Percentiles rank a stretch among this genome's conserved stretches.
Conservation (phyloP, 2,113 vertebrate genomes). For the Platichthys flesus region DNA sequence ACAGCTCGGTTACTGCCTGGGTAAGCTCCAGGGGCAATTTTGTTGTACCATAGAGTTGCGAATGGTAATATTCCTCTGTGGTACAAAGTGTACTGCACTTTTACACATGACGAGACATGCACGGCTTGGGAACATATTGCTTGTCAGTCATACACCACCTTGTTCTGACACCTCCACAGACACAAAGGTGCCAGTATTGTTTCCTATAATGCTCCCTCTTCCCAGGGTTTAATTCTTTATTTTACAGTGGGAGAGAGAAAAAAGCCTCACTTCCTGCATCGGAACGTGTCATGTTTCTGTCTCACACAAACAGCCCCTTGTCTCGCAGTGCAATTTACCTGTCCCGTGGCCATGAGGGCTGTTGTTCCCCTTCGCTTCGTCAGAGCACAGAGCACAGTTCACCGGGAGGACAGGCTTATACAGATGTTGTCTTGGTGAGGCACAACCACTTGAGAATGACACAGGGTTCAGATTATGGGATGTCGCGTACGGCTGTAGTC, state of each 20-base stretch:
- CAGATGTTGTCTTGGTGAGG: conserved; percentile 77
- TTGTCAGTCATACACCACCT: conserved; percentile 70
- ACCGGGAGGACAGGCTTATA: conserved; percentile 79
- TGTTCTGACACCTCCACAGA: conserved; percentile 66
- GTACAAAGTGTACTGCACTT: conserved; percentile 57
- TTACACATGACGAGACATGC: conserved; percentile 66
- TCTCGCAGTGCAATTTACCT: conserved; percentile 74
- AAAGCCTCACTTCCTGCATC: conserved; percentile 70
- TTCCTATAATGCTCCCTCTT: conserved; percentile 42
- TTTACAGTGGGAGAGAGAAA: conserved; percentile 46
- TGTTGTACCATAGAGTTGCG: conserved; percentile 51
- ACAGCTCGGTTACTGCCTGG: conserved; percentile 55
- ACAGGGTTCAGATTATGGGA: conserved; percentile 50
- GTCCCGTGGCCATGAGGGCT: conserved; percentile 71
- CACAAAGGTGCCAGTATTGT: conserved; percentile 60
- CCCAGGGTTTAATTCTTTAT: conserved; percentile 67
- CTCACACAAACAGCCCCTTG: conserved; percentile 64
- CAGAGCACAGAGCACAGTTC: conserved; percentile 77
- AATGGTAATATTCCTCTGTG: conserved; percentile 60
- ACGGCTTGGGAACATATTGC: conserved; percentile 59
- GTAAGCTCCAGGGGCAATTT: conserved; percentile 63
- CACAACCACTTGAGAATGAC: conserved; percentile 60
- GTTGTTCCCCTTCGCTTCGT: conserved; percentile 74
- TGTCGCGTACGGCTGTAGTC: conserved; percentile 33
- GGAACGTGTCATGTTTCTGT: conserved; percentile 72